These are phyloP conservation scores for Agrenia bidenticulata DNA, from an alignment of 2,888 invertebrate genomes.

Conservation along the genomic window DNA sequence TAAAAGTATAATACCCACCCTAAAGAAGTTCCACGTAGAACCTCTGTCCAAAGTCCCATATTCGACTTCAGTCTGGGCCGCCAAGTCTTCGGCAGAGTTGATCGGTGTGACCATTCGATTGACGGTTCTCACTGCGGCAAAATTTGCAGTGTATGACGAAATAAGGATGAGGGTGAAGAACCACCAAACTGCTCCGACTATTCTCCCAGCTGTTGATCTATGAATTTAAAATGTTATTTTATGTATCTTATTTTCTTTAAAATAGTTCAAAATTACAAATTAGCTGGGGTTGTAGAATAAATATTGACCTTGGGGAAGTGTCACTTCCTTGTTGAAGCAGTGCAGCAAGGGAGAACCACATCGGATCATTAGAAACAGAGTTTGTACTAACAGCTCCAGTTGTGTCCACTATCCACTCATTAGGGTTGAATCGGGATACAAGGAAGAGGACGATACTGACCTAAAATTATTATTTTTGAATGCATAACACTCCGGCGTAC, in stretches of 20 bases:
- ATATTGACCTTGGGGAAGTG: constrained; percentile 80
- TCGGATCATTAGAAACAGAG: constrained; percentile 58
- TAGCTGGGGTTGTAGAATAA: background rate
- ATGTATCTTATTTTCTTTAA: no score
- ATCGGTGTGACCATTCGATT: constrained; percentile 96
- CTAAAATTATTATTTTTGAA: no score
- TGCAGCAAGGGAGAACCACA: constrained; percentile 96
- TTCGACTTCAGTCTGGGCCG: constrained; percentile 88
- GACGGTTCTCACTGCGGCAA: constrained; percentile 92
- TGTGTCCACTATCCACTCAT: constrained; percentile 85
- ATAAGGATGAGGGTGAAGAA: constrained; percentile 97
- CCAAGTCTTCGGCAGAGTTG: constrained; percentile 85
- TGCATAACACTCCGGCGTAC: no score
- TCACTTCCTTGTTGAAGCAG: constrained; percentile 99
- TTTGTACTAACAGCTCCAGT: constrained; percentile 50
- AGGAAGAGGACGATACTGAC: constrained; percentile 90
- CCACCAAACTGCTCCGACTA: constrained; percentile 99
- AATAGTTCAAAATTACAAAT: no score
- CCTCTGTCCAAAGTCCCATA: constrained; percentile 79
- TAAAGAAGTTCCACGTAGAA: constrained; percentile 85
- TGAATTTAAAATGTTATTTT: no score
- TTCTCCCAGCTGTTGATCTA: constrained; percentile 85
- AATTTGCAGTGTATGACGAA: constrained; percentile 97
- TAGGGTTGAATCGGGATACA: constrained; percentile 94
- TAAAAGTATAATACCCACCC: constrained; percentile 65